These are phyloP conservation scores for Odontocolon sp. DNA, from an alignment of 2,888 invertebrate genomes.

Conservation along the genomic window DNA sequence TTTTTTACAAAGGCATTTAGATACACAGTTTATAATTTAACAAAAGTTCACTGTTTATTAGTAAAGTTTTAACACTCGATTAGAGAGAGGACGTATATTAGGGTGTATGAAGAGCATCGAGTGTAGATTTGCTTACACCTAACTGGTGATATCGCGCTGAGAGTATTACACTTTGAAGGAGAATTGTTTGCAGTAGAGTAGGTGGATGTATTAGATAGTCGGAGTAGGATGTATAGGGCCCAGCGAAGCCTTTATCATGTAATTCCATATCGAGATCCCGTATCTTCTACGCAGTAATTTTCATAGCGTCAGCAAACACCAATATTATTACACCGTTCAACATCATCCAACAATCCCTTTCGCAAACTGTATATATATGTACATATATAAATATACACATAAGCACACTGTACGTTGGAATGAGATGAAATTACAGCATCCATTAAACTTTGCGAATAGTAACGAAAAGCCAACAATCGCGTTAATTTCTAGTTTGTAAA, in stretches of 20 bases:
- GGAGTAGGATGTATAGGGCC: not conserved
- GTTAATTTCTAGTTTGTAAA: too few relatives aligned
- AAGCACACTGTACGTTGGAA: not conserved
- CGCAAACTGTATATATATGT: not conserved
- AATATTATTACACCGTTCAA: constrained; percentile 35
- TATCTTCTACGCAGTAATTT: constrained; percentile 31
- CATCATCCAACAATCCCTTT: not conserved
- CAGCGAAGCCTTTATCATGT: constrained; percentile 9
- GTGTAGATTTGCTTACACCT: not conserved
- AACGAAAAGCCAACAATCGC: too few relatives aligned
- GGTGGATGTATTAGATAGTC: constrained; percentile 2
- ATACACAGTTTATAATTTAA: too few relatives aligned
- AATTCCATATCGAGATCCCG: constrained; percentile 36
- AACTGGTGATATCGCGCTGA: constrained; percentile 15
- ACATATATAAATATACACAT: not conserved
- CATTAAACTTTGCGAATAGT: too few relatives aligned
- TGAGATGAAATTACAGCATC: not conserved
- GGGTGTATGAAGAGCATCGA: not conserved
- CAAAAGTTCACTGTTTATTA: too few relatives aligned
- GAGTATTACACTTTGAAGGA: constrained; percentile 39
- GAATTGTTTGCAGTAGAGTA: constrained; percentile 34
- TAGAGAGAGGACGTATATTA: not conserved
- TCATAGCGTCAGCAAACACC: constrained; percentile 12
- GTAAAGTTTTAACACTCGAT: constrained; percentile 2
- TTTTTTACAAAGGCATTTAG: too few relatives aligned